Evolutionary conservation across 2,113 vertebrate genomes (phyloP).

Genomic region (Cercocebus atys): DNA sequence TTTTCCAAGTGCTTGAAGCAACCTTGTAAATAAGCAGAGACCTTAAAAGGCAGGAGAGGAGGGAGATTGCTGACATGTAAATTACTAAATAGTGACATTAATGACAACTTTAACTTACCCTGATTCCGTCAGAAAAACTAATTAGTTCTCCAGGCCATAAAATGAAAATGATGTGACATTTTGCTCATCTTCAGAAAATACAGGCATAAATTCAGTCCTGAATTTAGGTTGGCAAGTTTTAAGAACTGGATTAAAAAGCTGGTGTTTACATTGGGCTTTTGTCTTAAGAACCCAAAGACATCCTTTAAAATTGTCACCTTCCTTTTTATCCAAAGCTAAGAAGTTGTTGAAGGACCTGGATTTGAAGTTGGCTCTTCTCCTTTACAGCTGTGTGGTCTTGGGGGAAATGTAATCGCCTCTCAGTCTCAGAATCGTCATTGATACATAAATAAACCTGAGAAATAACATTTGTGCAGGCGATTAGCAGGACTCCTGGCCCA

Average conservation of each 20-base stretch:
- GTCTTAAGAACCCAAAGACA: background rate
- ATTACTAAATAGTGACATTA: background rate
- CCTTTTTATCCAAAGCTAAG: background rate
- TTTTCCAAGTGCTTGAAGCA: conserved; percentile 34
- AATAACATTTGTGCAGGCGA: background rate
- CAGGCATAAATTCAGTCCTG: background rate
- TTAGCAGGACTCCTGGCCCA: background rate
- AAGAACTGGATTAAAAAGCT: background rate
- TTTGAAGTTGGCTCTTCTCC: conserved; percentile 1
- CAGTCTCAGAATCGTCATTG: background rate
- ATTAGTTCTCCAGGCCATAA: conserved; percentile 1
- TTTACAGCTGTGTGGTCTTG: background rate
- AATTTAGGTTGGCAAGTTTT: background rate
- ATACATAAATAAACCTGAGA: background rate
- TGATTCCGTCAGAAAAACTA: background rate
- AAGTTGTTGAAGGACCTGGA: background rate
- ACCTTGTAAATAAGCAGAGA: conserved; percentile 40
- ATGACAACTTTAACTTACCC: background rate
- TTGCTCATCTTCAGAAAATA: background rate
- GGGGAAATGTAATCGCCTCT: background rate
- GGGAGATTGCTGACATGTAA: background rate
- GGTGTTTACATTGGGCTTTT: background rate
- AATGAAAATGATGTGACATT: conserved; percentile 16
- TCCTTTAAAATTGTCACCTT: background rate
- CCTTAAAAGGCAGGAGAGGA: background rate